Percentiles rank a stretch among this genome's conserved stretches.
These are phyloP conservation scores for Aphis craccivora DNA, from an alignment of 1,140 invertebrate species.

Conservation along the genomic window DNA sequence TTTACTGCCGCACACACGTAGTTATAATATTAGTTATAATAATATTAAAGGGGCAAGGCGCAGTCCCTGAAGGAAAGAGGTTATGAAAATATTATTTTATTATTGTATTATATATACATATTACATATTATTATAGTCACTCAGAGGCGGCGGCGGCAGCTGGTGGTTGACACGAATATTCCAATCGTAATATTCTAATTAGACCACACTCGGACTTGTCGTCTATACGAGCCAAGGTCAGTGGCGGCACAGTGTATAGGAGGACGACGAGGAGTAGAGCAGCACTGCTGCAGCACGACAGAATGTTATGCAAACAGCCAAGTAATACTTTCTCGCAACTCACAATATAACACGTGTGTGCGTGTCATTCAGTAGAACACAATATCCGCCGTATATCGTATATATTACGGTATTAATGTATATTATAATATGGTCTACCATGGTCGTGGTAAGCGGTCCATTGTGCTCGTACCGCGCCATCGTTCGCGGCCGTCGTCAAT, in stretches of 20 bases:
- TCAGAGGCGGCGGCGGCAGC: background rate
- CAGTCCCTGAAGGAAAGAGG: background rate
- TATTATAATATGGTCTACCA: background rate
- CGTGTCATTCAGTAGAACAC: background rate
- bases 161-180: conserved; percentile 46
- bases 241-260: background rate
- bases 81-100: conserved; percentile 19
- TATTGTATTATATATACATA: background rate
- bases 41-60: background rate
- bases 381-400: background rate
- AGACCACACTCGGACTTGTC: conserved; percentile 32
- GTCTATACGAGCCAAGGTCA: conserved; percentile 33
- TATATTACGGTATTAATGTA: background rate
- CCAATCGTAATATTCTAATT: conserved; percentile 34
- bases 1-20: background rate
- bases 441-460: conserved; percentile 35
- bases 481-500: background rate
- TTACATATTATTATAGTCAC: too few species aligned
- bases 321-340: conserved; percentile 40
- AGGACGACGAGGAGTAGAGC: background rate
- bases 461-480: background rate
- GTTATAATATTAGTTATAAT: too few species aligned
- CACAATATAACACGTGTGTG: background rate
- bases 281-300: background rate
- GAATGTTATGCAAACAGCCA: conserved; percentile 44